Evolutionary conservation across 1,140 invertebrate genomes (phyloP), one percentile per base, ranked within the genome.

Genomic region (Drosophila varians): DNA sequence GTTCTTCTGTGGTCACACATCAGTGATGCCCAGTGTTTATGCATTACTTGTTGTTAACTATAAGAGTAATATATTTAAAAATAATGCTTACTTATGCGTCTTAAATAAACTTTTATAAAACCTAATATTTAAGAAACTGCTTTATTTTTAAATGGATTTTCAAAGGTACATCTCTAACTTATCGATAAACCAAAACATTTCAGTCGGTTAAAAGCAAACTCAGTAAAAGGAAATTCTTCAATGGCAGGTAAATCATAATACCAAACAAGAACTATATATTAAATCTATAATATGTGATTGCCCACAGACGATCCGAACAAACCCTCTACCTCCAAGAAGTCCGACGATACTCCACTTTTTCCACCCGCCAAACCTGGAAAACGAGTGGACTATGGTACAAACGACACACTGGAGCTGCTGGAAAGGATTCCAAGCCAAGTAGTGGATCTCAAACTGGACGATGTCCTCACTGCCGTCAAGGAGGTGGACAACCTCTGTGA

Each of bases 381-480:
- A 36, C 21, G 65, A 4, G 49, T 70, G 0, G 38, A 90, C 11
- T 90, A 90, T 87, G 89, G 89, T 2, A 91, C 90, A 9, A 91
- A 91, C 52, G 71, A 91, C 45, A 91, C 90, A 16, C 43, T 90
- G 40, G 90, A 91, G 46, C 60, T 91, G 6, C 68, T 91, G 12
- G 84, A 90, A 36, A 53, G 72, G 8, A 90, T 91, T 26, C 87
- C 90, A 7, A 91, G 66, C 21, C 55, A 89, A 72, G 45, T 88
- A 4, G 88, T 91, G 1, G 82, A 91, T 28, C 66, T 80, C 25
- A 89, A 88, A 26, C 45, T 91, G 9, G 88, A 91, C 45, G 90
- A 90, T 55, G 90, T 91, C 0, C 55, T 91, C 0, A 86, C 80
- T 0, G 87, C 89, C 7, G 90, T 91, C 0, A 91, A 91, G 54